Percentiles rank a stretch among this genome's conserved stretches.
These are phyloP conservation scores for Oostethus manadensis DNA, from an alignment of 2,113 vertebrate genomes.

Conservation along the genomic window DNA sequence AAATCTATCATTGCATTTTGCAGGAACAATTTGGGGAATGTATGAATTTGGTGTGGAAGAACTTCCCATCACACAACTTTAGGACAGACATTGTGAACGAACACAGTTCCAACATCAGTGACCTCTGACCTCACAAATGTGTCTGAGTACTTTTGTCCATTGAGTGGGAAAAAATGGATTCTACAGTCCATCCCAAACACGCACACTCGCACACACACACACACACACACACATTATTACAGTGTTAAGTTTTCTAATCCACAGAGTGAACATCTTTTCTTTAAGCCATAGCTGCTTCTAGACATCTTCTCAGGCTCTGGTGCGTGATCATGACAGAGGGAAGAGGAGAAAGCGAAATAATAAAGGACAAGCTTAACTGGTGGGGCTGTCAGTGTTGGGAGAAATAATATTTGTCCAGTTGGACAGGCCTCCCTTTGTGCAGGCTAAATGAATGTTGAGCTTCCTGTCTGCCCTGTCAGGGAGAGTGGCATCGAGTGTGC, in stretches of 20 bases:
- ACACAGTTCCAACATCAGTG: too few species aligned
- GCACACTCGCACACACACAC: conserved; percentile 20
- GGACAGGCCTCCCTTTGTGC: conserved; percentile 93
- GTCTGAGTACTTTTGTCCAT: too few species aligned
- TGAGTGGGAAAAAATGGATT: conserved; percentile 12
- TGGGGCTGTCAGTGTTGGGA: conserved; percentile 85
- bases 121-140: too few species aligned
- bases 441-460: conserved; percentile 97
- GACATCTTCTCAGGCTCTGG: conserved; percentile 71
- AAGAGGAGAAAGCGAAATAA: conserved; percentile 69
- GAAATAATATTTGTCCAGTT: conserved; percentile 98
- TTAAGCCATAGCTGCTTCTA: conserved; percentile 61
- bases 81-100: too few species aligned
- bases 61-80: too few species aligned
- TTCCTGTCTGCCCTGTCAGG: conserved; percentile 91
- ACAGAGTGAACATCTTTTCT: conserved; percentile 65
- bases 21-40: too few species aligned
- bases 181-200: conserved; percentile 3
- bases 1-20: too few species aligned
- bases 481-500: conserved; percentile 66
- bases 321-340: conserved; percentile 48
- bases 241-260: conserved; percentile 79
- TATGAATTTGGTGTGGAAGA: too few species aligned
- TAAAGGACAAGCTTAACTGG: conserved; percentile 86
- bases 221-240: conserved; percentile 51